Percentiles rank a stretch among this genome's conserved stretches.
Conservation (phyloP, 2,888 invertebrate genomes). For the Sinodicranocentrus sp. region DNA sequence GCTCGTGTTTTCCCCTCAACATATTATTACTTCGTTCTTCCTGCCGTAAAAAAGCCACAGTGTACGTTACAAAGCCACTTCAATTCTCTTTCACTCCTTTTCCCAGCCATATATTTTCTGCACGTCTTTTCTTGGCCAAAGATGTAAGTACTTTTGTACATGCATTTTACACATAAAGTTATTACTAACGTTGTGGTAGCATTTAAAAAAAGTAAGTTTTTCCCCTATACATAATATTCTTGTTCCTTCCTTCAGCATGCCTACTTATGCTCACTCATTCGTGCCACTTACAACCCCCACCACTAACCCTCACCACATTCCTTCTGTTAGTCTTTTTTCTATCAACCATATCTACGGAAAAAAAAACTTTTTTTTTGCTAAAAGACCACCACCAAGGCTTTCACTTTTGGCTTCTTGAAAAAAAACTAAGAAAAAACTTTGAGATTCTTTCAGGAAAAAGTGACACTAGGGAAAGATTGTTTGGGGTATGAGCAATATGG, state of each 20-base stretch:
- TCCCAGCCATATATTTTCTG: background rate
- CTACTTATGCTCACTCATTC: conserved; percentile 9
- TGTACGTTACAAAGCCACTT: conserved; percentile 10
- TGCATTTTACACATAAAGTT: no score
- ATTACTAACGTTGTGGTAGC: no score
- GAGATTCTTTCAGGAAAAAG: conserved; percentile 42
- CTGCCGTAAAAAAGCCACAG: conserved; percentile 20
- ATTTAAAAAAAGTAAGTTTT: background rate
- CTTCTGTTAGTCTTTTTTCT: conserved; percentile 32
- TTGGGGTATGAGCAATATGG: conserved; percentile 16
- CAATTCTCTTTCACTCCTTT: background rate
- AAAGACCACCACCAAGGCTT: no score
- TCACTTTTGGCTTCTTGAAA: background rate
- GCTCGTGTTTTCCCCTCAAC: conserved; percentile 6
- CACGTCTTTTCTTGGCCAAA: no score
- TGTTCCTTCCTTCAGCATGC: background rate
- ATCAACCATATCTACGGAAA: conserved; percentile 9
- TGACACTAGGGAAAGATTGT: conserved; percentile 41
- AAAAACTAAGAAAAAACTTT: conserved; percentile 7
- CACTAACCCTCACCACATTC: background rate
- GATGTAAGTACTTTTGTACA: no score
- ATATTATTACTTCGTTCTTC: conserved; percentile 6
- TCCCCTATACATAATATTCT: background rate
- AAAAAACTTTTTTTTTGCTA: conserved; percentile 31
- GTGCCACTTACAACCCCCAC: conserved; percentile 2